These are phyloP conservation scores for Tetanocera ferruginea DNA, from an alignment of 2,888 invertebrate genomes.

Conservation along the genomic window DNA sequence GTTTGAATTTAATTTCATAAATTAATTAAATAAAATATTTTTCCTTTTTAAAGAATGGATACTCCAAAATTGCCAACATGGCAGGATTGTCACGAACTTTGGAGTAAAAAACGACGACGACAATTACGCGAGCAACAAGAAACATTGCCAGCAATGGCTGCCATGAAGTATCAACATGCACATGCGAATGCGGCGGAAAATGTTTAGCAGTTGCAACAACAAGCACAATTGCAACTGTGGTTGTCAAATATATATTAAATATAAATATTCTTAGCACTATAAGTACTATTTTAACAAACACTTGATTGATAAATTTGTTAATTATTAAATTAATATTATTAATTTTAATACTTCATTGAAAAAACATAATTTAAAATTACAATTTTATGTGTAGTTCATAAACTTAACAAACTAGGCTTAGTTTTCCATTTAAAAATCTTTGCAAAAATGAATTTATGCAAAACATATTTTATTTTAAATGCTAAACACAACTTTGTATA, in stretches of 20 bases:
- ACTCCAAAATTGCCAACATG: constrained; percentile 90
- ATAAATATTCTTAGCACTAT: constrained; percentile 26
- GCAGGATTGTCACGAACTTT: constrained; percentile 99
- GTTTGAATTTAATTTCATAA: neutral
- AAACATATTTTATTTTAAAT: neutral
- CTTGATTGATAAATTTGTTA: constrained; percentile 22
- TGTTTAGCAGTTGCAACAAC: constrained; percentile 60
- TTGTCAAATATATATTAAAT: constrained; percentile 12
- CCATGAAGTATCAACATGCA: constrained; percentile 55
- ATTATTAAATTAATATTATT: constrained; percentile 27
- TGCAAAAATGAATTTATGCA: neutral
- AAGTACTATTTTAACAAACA: constrained; percentile 18
- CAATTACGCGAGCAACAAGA: constrained; percentile 81
- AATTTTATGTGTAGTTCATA: too few species aligned
- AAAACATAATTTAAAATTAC: neutral
- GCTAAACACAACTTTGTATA: too few species aligned
- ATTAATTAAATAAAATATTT: neutral
- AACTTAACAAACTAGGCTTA: neutral
- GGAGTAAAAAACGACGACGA: constrained; percentile 95
- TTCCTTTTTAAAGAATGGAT: constrained; percentile 76
- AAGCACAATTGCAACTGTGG: constrained; percentile 36
- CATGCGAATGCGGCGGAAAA: constrained; percentile 54
- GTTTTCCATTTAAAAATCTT: constrained; percentile 2
- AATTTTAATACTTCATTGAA: constrained; percentile 20
- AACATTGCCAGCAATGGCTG: constrained; percentile 54